Evolutionary conservation across 2,113 vertebrate species (phyloP).

Genomic region (Terrapene triunguis): DNA sequence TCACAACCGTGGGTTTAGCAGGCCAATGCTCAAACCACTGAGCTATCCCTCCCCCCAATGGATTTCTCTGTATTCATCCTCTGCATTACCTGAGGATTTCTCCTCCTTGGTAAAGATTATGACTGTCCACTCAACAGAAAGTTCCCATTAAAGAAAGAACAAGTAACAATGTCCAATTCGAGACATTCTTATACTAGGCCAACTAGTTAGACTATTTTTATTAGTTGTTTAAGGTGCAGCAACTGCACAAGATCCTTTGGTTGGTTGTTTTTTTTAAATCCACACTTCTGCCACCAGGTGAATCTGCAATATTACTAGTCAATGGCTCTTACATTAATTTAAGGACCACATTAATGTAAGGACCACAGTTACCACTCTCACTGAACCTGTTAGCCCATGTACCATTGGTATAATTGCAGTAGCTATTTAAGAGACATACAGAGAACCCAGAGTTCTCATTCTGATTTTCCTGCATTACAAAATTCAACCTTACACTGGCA

Average conservation of each 20-base stretch:
- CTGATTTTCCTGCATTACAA: neutral
- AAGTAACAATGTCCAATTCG: neutral
- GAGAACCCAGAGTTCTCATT: neutral
- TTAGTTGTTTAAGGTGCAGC: neutral
- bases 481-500: neutral
- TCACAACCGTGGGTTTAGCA: too few relatives aligned
- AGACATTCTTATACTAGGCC: too few relatives aligned
- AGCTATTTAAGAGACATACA: too few relatives aligned
- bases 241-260: neutral
- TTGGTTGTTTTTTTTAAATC: neutral
- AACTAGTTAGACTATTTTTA: neutral
- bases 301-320: fast-evolving
- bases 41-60: too few relatives aligned
- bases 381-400: neutral
- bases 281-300: fast-evolving
- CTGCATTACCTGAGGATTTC: neutral
- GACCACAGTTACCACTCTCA: neutral
- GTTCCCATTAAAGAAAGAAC: neutral
- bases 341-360: neutral
- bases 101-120: neutral
- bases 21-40: too few relatives aligned
- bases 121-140: neutral
- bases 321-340: neutral
- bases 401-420: fast-evolving
- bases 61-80: neutral